Conservation (phyloP, 2,113 vertebrate species). For the Ciconia boyciana region DNA sequence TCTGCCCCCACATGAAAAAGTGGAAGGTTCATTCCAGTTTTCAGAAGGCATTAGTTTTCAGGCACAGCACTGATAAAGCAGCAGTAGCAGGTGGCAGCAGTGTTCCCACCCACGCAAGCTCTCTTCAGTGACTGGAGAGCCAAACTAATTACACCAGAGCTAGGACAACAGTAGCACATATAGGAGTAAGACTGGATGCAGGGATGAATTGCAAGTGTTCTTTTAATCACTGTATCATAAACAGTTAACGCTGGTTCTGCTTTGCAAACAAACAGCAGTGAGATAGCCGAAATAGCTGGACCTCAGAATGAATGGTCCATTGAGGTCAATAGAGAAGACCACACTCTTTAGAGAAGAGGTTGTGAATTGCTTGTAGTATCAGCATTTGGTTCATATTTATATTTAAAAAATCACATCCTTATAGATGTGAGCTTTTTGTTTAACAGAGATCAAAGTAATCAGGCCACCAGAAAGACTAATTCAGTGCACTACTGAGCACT, state of each 20-base stretch:
- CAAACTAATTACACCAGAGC: neutral
- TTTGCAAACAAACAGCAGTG: neutral
- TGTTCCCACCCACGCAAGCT: neutral
- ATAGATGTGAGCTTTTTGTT: neutral
- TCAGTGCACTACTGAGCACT: neutral
- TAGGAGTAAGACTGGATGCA: neutral
- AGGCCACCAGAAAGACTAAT: neutral
- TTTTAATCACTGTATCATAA: neutral
- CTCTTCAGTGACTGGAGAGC: neutral
- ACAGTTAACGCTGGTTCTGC: neutral
- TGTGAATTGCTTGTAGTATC: neutral
- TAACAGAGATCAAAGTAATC: neutral
- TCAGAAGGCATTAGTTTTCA: neutral
- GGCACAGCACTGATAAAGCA: neutral
- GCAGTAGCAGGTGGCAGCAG: neutral
- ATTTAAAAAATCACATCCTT: neutral
- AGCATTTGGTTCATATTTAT: neutral
- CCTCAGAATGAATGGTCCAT: neutral
- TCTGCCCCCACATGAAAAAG: neutral
- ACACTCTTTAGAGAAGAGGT: neutral
- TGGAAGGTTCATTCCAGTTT: neutral
- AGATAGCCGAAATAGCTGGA: neutral
- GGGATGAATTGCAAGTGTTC: neutral
- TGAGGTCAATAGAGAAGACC: neutral
- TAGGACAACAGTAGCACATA: neutral